These are phyloP conservation scores for Seira sanloemensis DNA, from an alignment of 2,888 invertebrate species.

Conservation along the genomic window DNA sequence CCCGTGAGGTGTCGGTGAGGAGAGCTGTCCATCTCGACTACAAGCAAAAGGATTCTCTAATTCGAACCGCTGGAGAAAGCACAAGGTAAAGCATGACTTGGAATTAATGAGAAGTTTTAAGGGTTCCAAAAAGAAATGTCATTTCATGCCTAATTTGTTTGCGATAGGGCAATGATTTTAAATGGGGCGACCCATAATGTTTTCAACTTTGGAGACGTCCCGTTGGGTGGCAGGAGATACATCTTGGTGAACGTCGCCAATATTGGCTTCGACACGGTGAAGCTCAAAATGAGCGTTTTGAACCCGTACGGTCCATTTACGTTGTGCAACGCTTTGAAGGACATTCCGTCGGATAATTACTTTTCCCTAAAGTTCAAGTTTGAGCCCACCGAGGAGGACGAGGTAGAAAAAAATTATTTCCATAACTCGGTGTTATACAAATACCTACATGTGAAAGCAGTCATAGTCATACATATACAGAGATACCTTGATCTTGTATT, in stretches of 20 bases:
- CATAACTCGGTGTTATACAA: no score
- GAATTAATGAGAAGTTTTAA: no score
- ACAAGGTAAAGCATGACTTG: slow-evolving; percentile 34
- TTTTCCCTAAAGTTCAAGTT: slow-evolving; percentile 64
- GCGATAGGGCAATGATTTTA: slow-evolving; percentile 45
- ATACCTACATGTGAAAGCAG: background rate
- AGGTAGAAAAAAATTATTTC: slow-evolving; percentile 32
- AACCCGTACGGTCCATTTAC: slow-evolving; percentile 69
- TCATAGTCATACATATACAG: background rate
- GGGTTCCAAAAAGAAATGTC: no score
- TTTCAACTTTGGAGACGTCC: slow-evolving; percentile 60
- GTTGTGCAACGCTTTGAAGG: slow-evolving; percentile 63
- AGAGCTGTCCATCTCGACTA: slow-evolving; percentile 31
- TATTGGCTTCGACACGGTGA: slow-evolving; percentile 34
- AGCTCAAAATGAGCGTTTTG: slow-evolving; percentile 57
- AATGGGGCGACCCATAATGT: slow-evolving; percentile 35
- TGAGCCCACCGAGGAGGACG: slow-evolving; percentile 29
- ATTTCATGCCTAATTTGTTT: no score
- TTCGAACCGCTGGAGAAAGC: slow-evolving; percentile 12
- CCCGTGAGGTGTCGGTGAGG: slow-evolving; percentile 4
- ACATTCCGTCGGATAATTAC: slow-evolving; percentile 53
- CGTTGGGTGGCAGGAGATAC: slow-evolving; percentile 39
- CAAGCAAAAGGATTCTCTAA: slow-evolving; percentile 14
- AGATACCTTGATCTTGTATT: background rate
- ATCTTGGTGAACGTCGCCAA: slow-evolving; percentile 62